Evolutionary conservation across 1,140 invertebrate genomes (phyloP), one percentile per base, ranked within the genome.

Genomic region (Dendroctonus valens): DNA sequence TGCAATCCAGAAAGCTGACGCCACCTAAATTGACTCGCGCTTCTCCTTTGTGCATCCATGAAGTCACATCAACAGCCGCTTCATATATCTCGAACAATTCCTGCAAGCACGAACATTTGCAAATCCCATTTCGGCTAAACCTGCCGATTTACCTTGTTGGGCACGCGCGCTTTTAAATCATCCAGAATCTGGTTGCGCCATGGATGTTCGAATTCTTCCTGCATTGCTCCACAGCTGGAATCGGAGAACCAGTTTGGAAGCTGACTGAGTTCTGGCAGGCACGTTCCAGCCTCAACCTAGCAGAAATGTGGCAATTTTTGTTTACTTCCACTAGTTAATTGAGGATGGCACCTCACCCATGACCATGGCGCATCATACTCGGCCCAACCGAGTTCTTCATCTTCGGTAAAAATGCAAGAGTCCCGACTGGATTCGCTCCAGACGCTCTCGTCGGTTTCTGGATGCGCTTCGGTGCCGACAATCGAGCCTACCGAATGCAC

Each of bases 401-500:
- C 88, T 79, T 91, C 89, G 74, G 89, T 87, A 74, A 87, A 91
- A 72, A 91, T 84, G 51, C 88, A 87, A 11, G 88, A 89, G 77
- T 91, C 85, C 38, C 82, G 79, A 40, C 81, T 83, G 69, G 86
- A 89, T 15, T 87, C 83, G 79, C 91, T 89, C 79, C 91, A 90
- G 7, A 90, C 85, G 76, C 87, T 87, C 59, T 87, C 89, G 76
- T 92, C 90, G 61, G 87, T 88, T 77, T 91, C 89, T 9, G 89
- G 89, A 77, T 91, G 89, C 38, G 87, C 89, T 80, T 92, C 90
- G 73, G 87, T 88, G 9, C 89, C 90, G 8, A 83, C 84, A 41
- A 92, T 86, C 41, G 90, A 92, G 5, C 91, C 90, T 9, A 91
- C 89, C 69, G 89, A 91, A 69, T 89, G 84, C 9, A 92, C 88